Evolutionary conservation across 2,888 invertebrate species (phyloP).

Genomic region (Morpho helenor): DNA sequence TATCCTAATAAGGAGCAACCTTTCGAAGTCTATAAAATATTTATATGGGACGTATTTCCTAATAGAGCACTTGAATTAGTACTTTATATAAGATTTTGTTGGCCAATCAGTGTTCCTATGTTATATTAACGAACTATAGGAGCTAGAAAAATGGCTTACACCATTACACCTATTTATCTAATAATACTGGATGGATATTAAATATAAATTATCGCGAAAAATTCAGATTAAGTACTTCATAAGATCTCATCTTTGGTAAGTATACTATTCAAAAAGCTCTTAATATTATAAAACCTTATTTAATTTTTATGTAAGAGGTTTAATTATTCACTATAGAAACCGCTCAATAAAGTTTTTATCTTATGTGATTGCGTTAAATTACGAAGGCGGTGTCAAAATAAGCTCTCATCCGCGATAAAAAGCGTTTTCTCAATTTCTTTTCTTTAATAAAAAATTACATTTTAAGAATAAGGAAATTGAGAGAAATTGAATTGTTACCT

Average conservation of each 20-base stretch:
- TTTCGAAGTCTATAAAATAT: constrained; percentile 1
- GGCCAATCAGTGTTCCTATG: constrained; percentile 57
- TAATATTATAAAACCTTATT: constrained; percentile 65
- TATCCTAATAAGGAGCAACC: constrained; percentile 5
- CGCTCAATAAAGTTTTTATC: constrained; percentile 44
- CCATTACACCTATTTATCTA: constrained; percentile 69
- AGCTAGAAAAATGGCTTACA: constrained; percentile 57
- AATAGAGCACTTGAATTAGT: constrained; percentile 13
- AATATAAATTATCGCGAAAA: constrained; percentile 70
- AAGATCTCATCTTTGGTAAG: constrained; percentile 71
- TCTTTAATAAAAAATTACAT: not conserved
- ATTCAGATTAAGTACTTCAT: constrained; percentile 64
- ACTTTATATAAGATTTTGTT: constrained; percentile 26
- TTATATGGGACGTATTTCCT: constrained; percentile 12
- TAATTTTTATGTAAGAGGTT: constrained; percentile 53
- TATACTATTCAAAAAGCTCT: constrained; percentile 75
- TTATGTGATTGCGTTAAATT: constrained; percentile 39
- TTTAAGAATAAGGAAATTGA: constrained; percentile 3
- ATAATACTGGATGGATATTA: constrained; percentile 78
- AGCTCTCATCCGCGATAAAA: constrained; percentile 16
- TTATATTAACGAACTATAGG: constrained; percentile 57
- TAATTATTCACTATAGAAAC: constrained; percentile 54
- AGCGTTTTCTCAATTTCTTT: not conserved
- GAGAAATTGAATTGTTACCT: not conserved
- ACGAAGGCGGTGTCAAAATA: constrained; percentile 12